These are phyloP conservation scores for Lophotis ruficrista DNA, from an alignment of 2,113 vertebrate species.

Conservation along the genomic window DNA sequence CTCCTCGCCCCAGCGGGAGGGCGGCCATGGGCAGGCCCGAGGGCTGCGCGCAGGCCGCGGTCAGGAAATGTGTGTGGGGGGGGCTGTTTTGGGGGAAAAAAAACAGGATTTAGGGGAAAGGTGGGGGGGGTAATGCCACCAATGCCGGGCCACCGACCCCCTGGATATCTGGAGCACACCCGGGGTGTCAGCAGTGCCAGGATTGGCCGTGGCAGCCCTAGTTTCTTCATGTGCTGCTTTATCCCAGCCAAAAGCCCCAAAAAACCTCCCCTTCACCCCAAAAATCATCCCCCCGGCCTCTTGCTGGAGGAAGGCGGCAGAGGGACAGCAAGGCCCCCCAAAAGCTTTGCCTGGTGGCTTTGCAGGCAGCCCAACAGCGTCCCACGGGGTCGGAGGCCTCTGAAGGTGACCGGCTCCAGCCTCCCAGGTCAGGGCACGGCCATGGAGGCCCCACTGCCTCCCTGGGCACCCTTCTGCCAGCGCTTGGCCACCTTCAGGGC, in stretches of 20 bases:
- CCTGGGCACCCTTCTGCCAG: background rate
- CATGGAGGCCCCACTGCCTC: background rate
- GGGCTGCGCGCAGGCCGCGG: rapidly evolving
- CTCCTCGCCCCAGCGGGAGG: background rate
- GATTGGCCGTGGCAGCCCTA: background rate
- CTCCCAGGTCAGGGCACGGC: background rate
- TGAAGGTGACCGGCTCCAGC: background rate
- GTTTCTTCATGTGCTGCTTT: background rate
- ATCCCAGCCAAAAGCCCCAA: too few species aligned
- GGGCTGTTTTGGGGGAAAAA: background rate
- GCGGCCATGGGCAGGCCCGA: background rate
- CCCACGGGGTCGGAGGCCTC: background rate
- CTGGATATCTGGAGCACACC: too few species aligned
- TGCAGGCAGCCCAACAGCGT: background rate
- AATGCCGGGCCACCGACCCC: rapidly evolving
- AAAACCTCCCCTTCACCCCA: background rate
- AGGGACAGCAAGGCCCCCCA: background rate
- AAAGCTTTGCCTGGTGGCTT: background rate
- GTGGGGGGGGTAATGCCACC: rapidly evolving
- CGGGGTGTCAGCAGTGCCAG: rapidly evolving
- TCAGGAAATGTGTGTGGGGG: rapidly evolving
- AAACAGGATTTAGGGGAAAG: background rate
- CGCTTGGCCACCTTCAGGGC: rapidly evolving
- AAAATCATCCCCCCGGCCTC: rapidly evolving
- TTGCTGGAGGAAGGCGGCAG: background rate